Conservation (phyloP, 2,797 vertebrate species). For the Zenarchopterus dispar region DNA sequence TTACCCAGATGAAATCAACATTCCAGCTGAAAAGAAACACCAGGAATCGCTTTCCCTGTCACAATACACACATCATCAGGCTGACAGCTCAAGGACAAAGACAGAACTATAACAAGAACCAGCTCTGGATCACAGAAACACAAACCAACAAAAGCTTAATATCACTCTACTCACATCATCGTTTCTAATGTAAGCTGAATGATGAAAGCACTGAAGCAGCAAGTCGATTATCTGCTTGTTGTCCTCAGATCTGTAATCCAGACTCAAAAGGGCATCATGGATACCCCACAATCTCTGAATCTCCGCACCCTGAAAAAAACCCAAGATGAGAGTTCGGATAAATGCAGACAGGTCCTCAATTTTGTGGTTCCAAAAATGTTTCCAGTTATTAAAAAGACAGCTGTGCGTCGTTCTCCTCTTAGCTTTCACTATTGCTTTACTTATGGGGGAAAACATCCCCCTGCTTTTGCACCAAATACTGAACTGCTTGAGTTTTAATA, state of each 20-base stretch:
- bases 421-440: not conserved
- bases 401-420: not conserved
- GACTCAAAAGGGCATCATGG: conserved; percentile 84
- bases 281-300: conserved; percentile 87
- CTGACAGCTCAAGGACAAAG: conserved; percentile 20
- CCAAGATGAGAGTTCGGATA: not conserved
- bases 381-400: not conserved
- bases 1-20: conserved; percentile 88
- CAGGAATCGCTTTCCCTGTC: conserved; percentile 93
- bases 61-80: conserved; percentile 30
- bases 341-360: not conserved
- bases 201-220: conserved; percentile 90
- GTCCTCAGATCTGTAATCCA: conserved; percentile 87
- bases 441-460: not conserved
- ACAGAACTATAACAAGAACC: not conserved
- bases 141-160: not conserved
- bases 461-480: not conserved
- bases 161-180: conserved; percentile 86
- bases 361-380: not conserved
- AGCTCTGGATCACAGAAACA: not conserved
- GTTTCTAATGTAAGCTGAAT: conserved; percentile 80
- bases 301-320: conserved; percentile 81
- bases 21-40: conserved; percentile 95
- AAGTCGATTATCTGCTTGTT: conserved; percentile 86
- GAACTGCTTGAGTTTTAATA: not conserved